phyloP scores from a whole-genome alignment of 2,797 vertebrate genomes.

The Myotis pilosus region DNA sequence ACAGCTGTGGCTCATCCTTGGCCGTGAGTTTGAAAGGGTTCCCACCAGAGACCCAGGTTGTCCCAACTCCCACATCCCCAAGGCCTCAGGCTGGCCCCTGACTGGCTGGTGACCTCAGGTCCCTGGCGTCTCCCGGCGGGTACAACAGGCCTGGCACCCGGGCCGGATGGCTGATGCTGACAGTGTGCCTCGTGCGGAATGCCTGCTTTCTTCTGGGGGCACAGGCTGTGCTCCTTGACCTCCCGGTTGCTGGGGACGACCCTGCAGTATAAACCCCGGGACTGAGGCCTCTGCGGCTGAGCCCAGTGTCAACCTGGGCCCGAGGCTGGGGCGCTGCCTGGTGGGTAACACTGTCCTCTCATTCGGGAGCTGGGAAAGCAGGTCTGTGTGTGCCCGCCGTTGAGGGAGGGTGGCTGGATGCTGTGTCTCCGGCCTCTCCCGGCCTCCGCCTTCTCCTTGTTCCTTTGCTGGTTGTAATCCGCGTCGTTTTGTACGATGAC shows the following conservation, averaged over 20 bases:
- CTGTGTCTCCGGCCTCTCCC: not conserved
- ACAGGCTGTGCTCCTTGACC: not conserved
- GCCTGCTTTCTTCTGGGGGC: not conserved
- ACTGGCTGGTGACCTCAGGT: not conserved
- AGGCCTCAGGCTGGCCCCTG: not conserved
- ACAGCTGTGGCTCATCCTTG: not conserved
- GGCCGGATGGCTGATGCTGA: not conserved
- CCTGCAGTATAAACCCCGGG: too few relatives aligned
- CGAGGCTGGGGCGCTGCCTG: not conserved
- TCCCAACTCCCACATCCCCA: not conserved
- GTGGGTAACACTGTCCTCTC: not conserved
- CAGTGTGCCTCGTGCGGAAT: not conserved
- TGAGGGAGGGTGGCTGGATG: not conserved
- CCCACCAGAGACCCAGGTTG: not conserved
- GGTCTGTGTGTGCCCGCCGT: not conserved
- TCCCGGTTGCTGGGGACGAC: not conserved
- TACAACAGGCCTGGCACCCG: not conserved
- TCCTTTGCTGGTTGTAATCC: not conserved
- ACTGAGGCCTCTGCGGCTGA: not conserved
- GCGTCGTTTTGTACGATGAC: not conserved
- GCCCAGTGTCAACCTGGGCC: not conserved
- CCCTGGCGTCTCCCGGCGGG: not conserved
- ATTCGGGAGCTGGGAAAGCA: not conserved
- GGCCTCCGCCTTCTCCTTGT: not conserved
- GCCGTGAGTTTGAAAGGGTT: not conserved